Evolutionary conservation across 2,113 vertebrate species (phyloP).

Genomic region (Mugil cephalus): DNA sequence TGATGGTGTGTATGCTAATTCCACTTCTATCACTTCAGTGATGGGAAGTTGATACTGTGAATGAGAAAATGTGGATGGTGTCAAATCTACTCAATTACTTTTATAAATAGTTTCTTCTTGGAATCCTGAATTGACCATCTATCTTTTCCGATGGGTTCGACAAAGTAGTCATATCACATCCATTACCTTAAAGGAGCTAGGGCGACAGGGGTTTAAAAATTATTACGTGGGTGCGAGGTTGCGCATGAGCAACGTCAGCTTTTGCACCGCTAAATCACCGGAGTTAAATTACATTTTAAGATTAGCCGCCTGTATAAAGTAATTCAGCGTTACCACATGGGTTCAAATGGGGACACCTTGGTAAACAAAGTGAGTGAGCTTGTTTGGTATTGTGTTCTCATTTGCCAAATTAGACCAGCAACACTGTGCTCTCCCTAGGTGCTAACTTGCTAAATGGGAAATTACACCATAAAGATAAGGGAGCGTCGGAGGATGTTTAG

Average conservation of each 20-base stretch:
- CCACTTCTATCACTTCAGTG: conserved; percentile 66
- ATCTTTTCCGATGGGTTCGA: conserved; percentile 60
- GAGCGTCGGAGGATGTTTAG: conserved; percentile 74
- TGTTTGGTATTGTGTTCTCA: conserved; percentile 72
- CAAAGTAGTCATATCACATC: conserved; percentile 53
- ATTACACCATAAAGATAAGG: conserved; percentile 83
- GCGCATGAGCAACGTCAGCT: neutral
- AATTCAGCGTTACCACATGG: conserved; percentile 8
- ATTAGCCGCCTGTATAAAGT: conserved; percentile 11
- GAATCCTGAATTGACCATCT: conserved; percentile 55
- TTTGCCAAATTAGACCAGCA: conserved; percentile 78
- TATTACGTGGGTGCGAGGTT: neutral
- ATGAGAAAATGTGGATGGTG: conserved; percentile 64
- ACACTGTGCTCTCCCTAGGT: conserved; percentile 72
- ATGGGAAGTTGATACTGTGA: conserved; percentile 66
- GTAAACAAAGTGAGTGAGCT: conserved; percentile 61
- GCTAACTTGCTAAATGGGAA: conserved; percentile 79
- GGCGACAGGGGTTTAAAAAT: conserved; percentile 17
- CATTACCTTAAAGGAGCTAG: neutral
- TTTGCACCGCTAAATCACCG: neutral
- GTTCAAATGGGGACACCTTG: conserved; percentile 58
- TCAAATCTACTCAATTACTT: conserved; percentile 67
- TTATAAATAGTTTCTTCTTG: conserved; percentile 74
- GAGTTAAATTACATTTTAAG: conserved; percentile 1
- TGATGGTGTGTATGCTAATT: conserved; percentile 76